Percentiles rank a stretch among this genome's conserved stretches.
These are phyloP conservation scores for Nettapus auritus DNA, from an alignment of 2,113 vertebrate species.

Conservation along the genomic window DNA sequence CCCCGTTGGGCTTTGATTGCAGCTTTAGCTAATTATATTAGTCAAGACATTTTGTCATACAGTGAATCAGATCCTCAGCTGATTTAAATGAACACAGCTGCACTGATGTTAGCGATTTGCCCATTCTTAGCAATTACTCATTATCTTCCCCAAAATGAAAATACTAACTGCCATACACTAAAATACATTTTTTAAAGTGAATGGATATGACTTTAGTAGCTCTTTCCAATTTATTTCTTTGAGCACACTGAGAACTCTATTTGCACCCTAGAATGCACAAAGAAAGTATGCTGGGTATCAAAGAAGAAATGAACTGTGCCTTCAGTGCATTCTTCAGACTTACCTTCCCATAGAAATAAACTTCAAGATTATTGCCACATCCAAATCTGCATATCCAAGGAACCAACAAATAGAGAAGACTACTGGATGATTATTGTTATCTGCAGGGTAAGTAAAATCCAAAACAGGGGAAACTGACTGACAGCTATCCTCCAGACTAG, in stretches of 20 bases:
- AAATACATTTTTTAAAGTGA: neutral
- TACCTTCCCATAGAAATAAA: neutral
- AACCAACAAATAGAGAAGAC: neutral
- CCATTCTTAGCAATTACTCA: neutral
- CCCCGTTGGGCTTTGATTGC: conserved; percentile 35
- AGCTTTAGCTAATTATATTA: conserved; percentile 54
- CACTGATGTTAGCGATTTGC: neutral
- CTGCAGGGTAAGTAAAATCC: neutral
- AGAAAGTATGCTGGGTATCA: neutral
- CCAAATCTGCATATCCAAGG: neutral
- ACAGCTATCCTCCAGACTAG: neutral
- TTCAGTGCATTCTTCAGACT: neutral
- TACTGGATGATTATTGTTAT: neutral
- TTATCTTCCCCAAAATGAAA: neutral
- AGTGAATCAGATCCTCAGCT: conserved; percentile 46
- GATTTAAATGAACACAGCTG: conserved; percentile 41
- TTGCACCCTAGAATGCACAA: neutral
- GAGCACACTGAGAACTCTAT: neutral
- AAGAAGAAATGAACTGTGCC: neutral
- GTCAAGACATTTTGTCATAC: conserved; percentile 43
- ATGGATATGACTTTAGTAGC: neutral
- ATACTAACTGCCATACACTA: neutral
- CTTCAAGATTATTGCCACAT: neutral
- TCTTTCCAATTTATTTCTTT: neutral
- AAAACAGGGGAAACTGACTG: neutral